Evolutionary conservation across 2,888 invertebrate species (phyloP), one percentile per base, ranked within the genome.

Genomic region (Dicycla oo): DNA sequence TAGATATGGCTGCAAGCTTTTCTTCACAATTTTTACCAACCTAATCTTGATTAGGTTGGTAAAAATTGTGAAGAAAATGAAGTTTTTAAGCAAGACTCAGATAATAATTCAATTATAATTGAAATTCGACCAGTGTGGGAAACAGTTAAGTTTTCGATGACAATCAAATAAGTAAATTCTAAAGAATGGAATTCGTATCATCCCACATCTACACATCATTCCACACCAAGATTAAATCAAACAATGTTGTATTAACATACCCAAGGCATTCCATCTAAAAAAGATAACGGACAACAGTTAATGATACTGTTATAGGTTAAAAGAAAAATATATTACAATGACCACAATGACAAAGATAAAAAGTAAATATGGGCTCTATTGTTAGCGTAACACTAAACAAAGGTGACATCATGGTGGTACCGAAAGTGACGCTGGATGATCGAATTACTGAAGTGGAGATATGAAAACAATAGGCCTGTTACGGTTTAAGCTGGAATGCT

Each of bases 341-440:
- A 77, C 68, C 75, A 82, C 73, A 80, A 82, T 86, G 88, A 88
- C 87, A 88, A 87, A 75, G 88, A 89, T 87, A 88, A 90, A 90
- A 90, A 88, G 88, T 90, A 92, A 92, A 92, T 87, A 92, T 79
- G 87, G 87, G 83, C 85, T 70, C 83, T 81, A 89, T 88, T 91
- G 91, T 92, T 82, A 86, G 81, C 86, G 83, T 83, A 85, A 85
- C 84, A 83, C 85, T 85, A 87, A 88, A 88, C 88, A 90, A 86
- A 87, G 88, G 86, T 94, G 93, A 93, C 92, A 91, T 94, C 93
- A 93, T 87, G 87, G 89, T 73, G 81, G 81, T 82, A 82, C 88
- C 85, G 85, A 89, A 91, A 89, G 87, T 87, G 87, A 87, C 77
- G 78, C 74, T 81, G 70, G 85, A 78, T 85, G 88, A 88, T 92